Conservation (phyloP, 2,113 vertebrate species). For the Tautogolabrus adspersus region DNA sequence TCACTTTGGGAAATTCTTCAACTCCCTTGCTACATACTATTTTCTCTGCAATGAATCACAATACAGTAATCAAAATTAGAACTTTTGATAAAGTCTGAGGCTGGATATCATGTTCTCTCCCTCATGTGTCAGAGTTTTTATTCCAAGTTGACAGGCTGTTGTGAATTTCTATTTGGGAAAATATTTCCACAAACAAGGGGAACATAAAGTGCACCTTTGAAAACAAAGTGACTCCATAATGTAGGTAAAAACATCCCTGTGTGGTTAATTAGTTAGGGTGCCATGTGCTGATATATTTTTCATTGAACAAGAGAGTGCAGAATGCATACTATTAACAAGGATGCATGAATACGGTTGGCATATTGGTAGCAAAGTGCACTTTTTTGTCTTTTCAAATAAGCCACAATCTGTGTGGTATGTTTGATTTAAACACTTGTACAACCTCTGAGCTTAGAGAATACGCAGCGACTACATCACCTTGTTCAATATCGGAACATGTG, state of each 20-base stretch:
- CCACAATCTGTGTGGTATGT: constrained; percentile 12
- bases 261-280: constrained; percentile 4
- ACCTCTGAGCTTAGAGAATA: constrained; percentile 18
- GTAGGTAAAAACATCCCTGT: not conserved
- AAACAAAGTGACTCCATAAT: not conserved
- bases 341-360: not conserved
- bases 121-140: not conserved
- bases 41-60: constrained; percentile 26
- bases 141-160: not conserved
- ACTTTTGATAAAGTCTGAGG: not conserved
- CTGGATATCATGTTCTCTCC: not conserved
- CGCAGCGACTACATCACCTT: constrained; percentile 18
- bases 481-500: constrained; percentile 43
- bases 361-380: not conserved
- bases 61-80: not conserved
- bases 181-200: not conserved
- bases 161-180: not conserved
- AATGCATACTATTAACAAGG: not conserved
- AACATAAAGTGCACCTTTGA: too few relatives aligned
- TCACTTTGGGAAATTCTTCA: constrained; percentile 40
- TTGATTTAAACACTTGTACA: constrained; percentile 19
- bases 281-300: not conserved
- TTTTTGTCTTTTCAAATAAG: constrained; percentile 20
- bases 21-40: constrained; percentile 35
- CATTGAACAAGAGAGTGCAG: not conserved